Conservation (phyloP, 2,888 invertebrate species). For the Cinara cedri region DNA sequence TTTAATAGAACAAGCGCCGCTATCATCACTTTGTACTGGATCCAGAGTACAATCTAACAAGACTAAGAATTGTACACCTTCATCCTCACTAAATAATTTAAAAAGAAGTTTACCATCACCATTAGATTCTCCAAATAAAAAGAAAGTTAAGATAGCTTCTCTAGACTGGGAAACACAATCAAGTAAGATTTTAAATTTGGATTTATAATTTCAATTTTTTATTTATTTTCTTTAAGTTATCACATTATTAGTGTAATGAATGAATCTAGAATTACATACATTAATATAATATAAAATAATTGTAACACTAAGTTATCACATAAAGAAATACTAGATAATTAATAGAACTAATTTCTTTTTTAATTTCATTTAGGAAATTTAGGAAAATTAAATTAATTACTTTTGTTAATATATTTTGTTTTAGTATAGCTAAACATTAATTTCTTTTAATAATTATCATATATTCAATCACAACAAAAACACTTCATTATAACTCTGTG, state of each 20-base stretch:
- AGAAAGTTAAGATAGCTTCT: slow-evolving; percentile 37
- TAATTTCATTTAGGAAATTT: too few species aligned
- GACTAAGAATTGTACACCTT: slow-evolving; percentile 17
- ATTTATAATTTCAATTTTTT: background rate
- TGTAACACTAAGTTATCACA: too few species aligned
- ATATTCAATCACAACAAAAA: too few species aligned
- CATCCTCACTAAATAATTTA: slow-evolving; percentile 25
- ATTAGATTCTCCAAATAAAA: slow-evolving; percentile 35
- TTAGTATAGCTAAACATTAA: too few species aligned
- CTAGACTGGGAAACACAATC: slow-evolving; percentile 29
- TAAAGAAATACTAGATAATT: too few species aligned
- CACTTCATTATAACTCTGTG: too few species aligned
- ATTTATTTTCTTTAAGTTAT: slow-evolving; percentile 6
- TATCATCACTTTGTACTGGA: slow-evolving; percentile 69
- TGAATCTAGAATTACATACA: background rate
- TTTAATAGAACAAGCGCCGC: slow-evolving; percentile 83
- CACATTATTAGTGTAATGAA: slow-evolving; percentile 20
- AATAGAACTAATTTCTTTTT: too few species aligned
- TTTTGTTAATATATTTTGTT: too few species aligned
- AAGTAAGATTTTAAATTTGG: slow-evolving; percentile 40
- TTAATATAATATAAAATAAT: too few species aligned
- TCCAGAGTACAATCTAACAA: slow-evolving; percentile 45
- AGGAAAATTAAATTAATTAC: too few species aligned
- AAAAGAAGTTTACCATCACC: slow-evolving; percentile 50
- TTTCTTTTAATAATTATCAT: too few species aligned